Percentiles rank a stretch among this genome's conserved stretches.
These are phyloP conservation scores for Cerastoderma edule DNA, from an alignment of 2,888 invertebrate species.

Conservation along the genomic window DNA sequence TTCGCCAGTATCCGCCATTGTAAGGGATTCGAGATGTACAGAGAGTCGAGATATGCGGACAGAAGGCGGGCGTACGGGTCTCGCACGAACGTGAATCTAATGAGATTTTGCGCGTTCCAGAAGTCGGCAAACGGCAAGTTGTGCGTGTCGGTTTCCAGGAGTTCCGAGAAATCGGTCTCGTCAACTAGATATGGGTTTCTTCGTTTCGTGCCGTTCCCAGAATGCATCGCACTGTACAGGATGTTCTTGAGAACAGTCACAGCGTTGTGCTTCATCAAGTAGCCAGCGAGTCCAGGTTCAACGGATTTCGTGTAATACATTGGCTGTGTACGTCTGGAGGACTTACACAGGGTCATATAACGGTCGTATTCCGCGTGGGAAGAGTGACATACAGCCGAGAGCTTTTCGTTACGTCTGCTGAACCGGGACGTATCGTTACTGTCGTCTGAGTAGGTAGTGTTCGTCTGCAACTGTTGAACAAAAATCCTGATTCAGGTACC, in stretches of 20 bases:
- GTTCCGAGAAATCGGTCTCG: slow-evolving; percentile 7
- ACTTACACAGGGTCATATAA: background rate
- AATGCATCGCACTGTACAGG: background rate
- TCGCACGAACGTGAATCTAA: slow-evolving; percentile 8
- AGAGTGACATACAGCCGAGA: background rate
- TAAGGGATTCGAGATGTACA: slow-evolving; percentile 19
- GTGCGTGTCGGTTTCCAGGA: background rate
- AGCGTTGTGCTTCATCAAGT: slow-evolving; percentile 10
- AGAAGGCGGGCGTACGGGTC: slow-evolving; percentile 15
- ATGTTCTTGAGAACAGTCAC: slow-evolving; percentile 6
- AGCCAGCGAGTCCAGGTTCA: slow-evolving; percentile 4
- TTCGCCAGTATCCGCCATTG: slow-evolving; percentile 15
- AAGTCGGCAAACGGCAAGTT: slow-evolving; percentile 7
- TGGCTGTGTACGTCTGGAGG: background rate
- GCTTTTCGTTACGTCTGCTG: background rate
- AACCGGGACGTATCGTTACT: background rate
- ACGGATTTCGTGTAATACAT: slow-evolving; percentile 5
- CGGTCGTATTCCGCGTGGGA: background rate
- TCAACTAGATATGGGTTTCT: slow-evolving; percentile 14
- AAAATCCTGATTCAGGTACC: too few relatives aligned
- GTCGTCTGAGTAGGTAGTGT: background rate
- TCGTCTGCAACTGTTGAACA: background rate
- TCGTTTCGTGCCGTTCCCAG: background rate
- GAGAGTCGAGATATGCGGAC: slow-evolving; percentile 8
- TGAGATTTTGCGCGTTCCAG: slow-evolving; percentile 10